phyloP scores from a whole-genome alignment of 2,888 invertebrate species.

The Cheilosia vernalis region DNA sequence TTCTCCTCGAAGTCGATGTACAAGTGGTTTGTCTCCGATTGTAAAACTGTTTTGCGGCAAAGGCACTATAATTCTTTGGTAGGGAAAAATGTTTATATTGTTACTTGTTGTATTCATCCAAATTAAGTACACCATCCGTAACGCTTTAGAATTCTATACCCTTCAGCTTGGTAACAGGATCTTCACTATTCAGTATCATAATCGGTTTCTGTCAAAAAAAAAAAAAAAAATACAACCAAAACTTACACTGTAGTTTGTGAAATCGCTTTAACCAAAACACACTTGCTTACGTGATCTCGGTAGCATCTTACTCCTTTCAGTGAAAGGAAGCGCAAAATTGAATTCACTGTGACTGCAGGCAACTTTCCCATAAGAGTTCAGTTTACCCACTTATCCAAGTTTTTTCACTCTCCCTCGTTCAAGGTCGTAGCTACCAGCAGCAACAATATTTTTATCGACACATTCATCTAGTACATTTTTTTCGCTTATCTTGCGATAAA shows the following conservation, averaged over 20 bases:
- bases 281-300: not conserved
- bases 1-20: too few species aligned
- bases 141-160: too few species aligned
- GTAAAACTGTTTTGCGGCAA: too few species aligned
- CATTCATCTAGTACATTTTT: slow-evolving; percentile 20
- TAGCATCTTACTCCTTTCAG: not conserved
- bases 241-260: not conserved
- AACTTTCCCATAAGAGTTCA: not conserved
- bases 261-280: not conserved
- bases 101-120: too few species aligned
- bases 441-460: slow-evolving; percentile 15
- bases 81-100: too few species aligned
- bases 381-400: not conserved
- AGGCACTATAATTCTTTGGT: too few species aligned
- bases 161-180: too few species aligned
- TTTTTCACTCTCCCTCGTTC: not conserved
- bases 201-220: not conserved
- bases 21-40: too few species aligned
- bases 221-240: not conserved
- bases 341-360: not conserved
- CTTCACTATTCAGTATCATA: too few species aligned
- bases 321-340: slow-evolving; percentile 13
- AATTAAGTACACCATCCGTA: too few species aligned
- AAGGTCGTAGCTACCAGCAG: not conserved
- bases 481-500: slow-evolving; percentile 23